Evolutionary conservation across 2,113 vertebrate species (phyloP), one percentile per base, ranked within the genome.

Genomic region (Siphamia tubifer): DNA sequence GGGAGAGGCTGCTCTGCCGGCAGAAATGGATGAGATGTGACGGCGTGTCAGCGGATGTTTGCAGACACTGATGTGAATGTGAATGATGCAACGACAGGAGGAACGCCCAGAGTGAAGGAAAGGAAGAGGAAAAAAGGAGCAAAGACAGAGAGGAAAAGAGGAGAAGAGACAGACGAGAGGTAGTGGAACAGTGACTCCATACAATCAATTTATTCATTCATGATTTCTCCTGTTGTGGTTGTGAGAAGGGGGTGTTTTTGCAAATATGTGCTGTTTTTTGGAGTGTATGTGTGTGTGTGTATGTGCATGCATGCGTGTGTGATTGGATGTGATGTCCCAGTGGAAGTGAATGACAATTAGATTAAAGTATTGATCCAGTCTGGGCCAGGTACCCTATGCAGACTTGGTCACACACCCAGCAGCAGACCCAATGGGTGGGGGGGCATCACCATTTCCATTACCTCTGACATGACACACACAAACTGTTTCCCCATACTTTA

Each of bases 331-430:
- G 51, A 44, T 67, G 74, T 62, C 57, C 40, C 62, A 54, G 27
- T 77, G 73, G 74, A 82, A 83, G 64, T 68, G 79, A 85, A 87
- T 79, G 81, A 78, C 81, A 85, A 91, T 90, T 87, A 78, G 83
- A 90, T 89, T 85, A 79, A 83, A 82, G 72, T 86, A 89, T 91
- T 89, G 87, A 92, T 91, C 81, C 71, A 65, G 91, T 93, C 92
- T 92, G 91, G 81, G 34, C 65, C 78, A 87, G 82, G 87, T 88
- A 88, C 8, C 13, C 74, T 67, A 74, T 25, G 49, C 63, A 78
- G 76, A 84, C 86, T 52, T 58, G 40, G 58, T 81, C 58, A 81
- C 66, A 80, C 85, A 86, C 78, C 86, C 86, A 67, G 72, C 28
- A 48, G 44, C 20, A 9, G 13, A 28, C 2, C 11, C 5, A 7